These are phyloP conservation scores for Apodemus agrarius DNA, from an alignment of 2,797 vertebrate species.

Conservation along the genomic window DNA sequence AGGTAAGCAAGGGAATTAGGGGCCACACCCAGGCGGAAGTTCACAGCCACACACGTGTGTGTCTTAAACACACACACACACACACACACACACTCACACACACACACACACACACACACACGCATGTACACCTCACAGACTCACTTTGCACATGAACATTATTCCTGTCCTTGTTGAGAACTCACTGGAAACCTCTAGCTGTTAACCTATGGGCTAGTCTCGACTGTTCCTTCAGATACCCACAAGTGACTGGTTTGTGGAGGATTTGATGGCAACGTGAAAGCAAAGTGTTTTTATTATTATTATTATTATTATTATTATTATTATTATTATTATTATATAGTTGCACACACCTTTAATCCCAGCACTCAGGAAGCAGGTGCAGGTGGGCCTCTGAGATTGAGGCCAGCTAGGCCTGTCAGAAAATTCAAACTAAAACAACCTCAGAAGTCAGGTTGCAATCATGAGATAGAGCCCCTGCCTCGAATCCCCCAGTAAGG, in stretches of 20 bases:
- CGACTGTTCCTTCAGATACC: neutral
- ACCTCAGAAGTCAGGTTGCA: neutral
- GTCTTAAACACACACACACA: neutral
- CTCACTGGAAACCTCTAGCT: neutral
- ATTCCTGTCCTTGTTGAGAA: neutral
- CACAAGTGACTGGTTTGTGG: neutral
- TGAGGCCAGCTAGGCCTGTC: neutral
- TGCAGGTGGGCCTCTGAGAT: neutral
- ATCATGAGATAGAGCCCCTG: neutral
- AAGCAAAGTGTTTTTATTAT: too few relatives aligned
- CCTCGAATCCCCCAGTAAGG: neutral
- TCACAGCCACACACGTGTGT: too few relatives aligned
- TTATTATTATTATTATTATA: too few relatives aligned
- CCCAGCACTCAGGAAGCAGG: neutral
- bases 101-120: too few relatives aligned
- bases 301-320: too few relatives aligned
- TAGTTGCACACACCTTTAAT: neutral
- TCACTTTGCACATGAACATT: neutral
- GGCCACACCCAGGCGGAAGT: neutral
- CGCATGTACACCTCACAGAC: neutral
- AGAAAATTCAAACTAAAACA: neutral
- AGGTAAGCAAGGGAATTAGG: neutral
- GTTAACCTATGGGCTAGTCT: too few relatives aligned
- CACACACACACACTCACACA: neutral
- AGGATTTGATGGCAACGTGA: too few relatives aligned